A percentile compares a stretch with the other conserved stretches of the same genome.
These are phyloP conservation scores for Ptycholaimellus sp. DNA, from an alignment of 2,888 invertebrate species.

Conservation along the genomic window DNA sequence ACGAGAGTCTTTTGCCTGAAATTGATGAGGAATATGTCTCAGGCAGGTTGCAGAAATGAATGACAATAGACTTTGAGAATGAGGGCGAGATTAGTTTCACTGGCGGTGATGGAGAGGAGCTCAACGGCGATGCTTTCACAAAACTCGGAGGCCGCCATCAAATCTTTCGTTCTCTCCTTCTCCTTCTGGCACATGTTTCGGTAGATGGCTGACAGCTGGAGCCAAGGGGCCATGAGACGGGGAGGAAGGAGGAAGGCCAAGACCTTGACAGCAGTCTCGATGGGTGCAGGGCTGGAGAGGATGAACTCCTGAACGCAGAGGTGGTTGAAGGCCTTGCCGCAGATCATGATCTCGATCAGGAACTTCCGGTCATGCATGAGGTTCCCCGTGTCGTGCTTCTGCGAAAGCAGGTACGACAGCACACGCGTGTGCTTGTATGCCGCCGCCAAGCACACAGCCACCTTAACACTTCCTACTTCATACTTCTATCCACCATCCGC, in stretches of 20 bases:
- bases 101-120: slow-evolving; percentile 49
- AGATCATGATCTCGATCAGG: slow-evolving; percentile 85
- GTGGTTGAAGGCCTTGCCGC: slow-evolving; percentile 47
- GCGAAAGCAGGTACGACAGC: slow-evolving; percentile 74
- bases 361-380: slow-evolving; percentile 86
- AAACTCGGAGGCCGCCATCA: slow-evolving; percentile 76
- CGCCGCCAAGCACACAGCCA: slow-evolving; percentile 90
- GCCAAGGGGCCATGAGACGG: too few species aligned
- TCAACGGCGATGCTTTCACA: slow-evolving; percentile 96
- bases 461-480: too few species aligned
- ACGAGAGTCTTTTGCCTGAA: slow-evolving; percentile 75
- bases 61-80: too few species aligned
- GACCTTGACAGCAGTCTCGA: slow-evolving; percentile 96
- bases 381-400: slow-evolving; percentile 85
- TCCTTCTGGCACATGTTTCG: slow-evolving; percentile 39
- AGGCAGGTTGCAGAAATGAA: too few species aligned
- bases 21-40: too few species aligned
- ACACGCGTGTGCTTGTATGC: slow-evolving; percentile 93
- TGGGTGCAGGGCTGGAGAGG: slow-evolving; percentile 91
- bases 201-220: slow-evolving; percentile 49
- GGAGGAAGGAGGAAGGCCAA: too few species aligned
- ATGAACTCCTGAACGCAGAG: slow-evolving; percentile 91
- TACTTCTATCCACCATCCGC: too few species aligned
- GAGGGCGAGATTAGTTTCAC: too few species aligned
- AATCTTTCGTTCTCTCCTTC: slow-evolving; percentile 79